phyloP scores from a whole-genome alignment of 2,888 invertebrate genomes.

The Leucoma salicis region DNA sequence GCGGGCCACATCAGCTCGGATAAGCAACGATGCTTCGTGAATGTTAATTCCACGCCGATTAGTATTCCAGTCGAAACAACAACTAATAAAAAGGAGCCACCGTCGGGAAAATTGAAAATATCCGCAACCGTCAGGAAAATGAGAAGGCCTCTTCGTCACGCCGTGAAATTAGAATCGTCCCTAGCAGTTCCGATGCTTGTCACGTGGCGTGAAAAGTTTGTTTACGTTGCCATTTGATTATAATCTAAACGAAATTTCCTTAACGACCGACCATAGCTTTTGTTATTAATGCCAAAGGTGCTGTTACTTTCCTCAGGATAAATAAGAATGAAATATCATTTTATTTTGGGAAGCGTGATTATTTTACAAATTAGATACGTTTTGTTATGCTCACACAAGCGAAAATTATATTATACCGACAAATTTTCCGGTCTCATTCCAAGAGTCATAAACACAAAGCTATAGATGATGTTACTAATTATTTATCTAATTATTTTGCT shows the following conservation, averaged over 20 bases:
- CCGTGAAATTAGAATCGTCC: constrained; percentile 70
- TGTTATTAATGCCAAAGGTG: constrained; percentile 37
- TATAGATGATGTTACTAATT: neutral
- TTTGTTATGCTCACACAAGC: constrained; percentile 19
- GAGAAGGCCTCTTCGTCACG: constrained; percentile 71
- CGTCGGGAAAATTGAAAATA: constrained; percentile 80
- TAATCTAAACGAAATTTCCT: constrained; percentile 56
- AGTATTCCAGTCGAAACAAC: constrained; percentile 78
- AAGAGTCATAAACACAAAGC: neutral
- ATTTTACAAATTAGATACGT: constrained; percentile 33
- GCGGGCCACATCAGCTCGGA: constrained; percentile 35
- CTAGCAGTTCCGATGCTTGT: constrained; percentile 56
- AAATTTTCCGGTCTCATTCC: constrained; percentile 18
- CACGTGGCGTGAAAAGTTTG: constrained; percentile 71
- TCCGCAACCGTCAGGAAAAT: constrained; percentile 78
- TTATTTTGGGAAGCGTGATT: constrained; percentile 30
- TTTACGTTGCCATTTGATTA: constrained; percentile 74
- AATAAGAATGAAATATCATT: constrained; percentile 36
- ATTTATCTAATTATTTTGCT: neutral
- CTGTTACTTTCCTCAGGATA: constrained; percentile 27
- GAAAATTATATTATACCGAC: constrained; percentile 14
- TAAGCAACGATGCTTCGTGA: constrained; percentile 57
- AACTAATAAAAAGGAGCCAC: constrained; percentile 77
- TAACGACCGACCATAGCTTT: constrained; percentile 47
- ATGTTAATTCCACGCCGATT: constrained; percentile 67